Percentiles rank a stretch among this genome's conserved stretches.
Evolutionary conservation across 2,113 vertebrate genomes (phyloP).

Genomic region (Pterocles gutturalis): DNA sequence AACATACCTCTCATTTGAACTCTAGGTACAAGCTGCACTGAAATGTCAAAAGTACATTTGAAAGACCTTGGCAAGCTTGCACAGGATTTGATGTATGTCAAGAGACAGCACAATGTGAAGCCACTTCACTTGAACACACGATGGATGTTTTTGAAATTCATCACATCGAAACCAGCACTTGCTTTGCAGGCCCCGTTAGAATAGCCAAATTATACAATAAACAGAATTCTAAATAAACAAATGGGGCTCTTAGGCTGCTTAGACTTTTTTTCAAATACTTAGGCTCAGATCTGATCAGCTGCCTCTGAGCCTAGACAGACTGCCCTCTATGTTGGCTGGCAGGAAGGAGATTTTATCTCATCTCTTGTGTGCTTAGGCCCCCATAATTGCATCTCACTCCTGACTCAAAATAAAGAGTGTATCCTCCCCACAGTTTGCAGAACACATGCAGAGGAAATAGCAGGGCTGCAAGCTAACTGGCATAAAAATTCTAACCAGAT

Average conservation of each 20-base stretch:
- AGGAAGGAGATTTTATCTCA: conserved; percentile 82
- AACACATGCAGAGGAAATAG: conserved; percentile 86
- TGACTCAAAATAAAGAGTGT: conserved; percentile 79
- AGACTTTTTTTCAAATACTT: conserved; percentile 72
- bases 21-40: conserved; percentile 67
- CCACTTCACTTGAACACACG: conserved; percentile 79
- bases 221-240: conserved; percentile 88
- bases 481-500: conserved; percentile 86
- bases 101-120: conserved; percentile 77
- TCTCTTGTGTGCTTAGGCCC: conserved; percentile 76
- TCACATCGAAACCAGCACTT: conserved; percentile 77
- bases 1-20: conserved; percentile 53
- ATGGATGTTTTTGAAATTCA: conserved; percentile 82
- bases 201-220: conserved; percentile 86
- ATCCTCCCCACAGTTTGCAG: conserved; percentile 72
- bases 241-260: conserved; percentile 80
- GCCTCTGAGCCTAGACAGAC: conserved; percentile 79
- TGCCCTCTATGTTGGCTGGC: conserved; percentile 76
- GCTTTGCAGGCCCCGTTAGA: conserved; percentile 81
- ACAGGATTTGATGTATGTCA: conserved; percentile 68
- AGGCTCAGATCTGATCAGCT: conserved; percentile 69
- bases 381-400: conserved; percentile 85
- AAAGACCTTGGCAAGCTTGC: conserved; percentile 73
- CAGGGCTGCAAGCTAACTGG: conserved; percentile 78
- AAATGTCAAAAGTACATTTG: conserved; percentile 70